Percentiles rank a stretch among this genome's conserved stretches.
These are phyloP conservation scores for Lithophane leautieri DNA, from an alignment of 2,888 invertebrate genomes.

Conservation along the genomic window DNA sequence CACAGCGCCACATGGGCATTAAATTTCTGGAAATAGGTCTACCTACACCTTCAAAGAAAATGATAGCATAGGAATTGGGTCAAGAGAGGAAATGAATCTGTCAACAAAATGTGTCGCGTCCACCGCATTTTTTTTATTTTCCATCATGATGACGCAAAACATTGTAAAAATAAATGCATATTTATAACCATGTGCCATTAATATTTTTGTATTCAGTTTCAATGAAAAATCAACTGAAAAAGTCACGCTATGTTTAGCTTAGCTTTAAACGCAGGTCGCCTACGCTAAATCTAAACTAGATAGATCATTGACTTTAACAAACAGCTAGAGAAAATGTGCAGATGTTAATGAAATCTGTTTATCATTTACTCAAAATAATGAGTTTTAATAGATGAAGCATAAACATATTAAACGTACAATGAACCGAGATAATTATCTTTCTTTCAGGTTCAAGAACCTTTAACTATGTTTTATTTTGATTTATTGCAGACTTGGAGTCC, in stretches of 20 bases:
- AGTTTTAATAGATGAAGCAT: slow-evolving; percentile 19
- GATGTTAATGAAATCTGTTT: slow-evolving; percentile 5
- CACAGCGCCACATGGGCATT: background rate
- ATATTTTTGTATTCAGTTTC: slow-evolving; percentile 38
- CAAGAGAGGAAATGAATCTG: slow-evolving; percentile 44
- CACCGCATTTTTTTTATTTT: slow-evolving; percentile 2
- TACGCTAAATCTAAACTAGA: slow-evolving; percentile 31
- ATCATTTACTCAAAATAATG: slow-evolving; percentile 22
- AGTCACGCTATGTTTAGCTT: slow-evolving; percentile 41
- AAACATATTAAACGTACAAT: slow-evolving; percentile 28
- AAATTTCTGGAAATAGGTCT: background rate
- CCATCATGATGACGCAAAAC: slow-evolving; percentile 48
- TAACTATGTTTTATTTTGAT: background rate
- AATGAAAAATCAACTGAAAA: slow-evolving; percentile 12
- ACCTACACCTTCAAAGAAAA: background rate
- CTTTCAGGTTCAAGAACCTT: slow-evolving; percentile 10
- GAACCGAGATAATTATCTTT: slow-evolving; percentile 1
- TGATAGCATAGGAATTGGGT: slow-evolving; percentile 11
- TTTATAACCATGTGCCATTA: slow-evolving; percentile 30
- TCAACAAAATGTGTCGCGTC: slow-evolving; percentile 36
- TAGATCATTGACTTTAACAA: slow-evolving; percentile 23
- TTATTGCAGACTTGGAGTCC: background rate
- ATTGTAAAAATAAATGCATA: slow-evolving; percentile 57
- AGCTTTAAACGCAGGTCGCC: slow-evolving; percentile 29
- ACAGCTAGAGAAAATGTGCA: slow-evolving; percentile 20